Evolutionary conservation across 2,888 invertebrate genomes (phyloP).

Genomic region (Ormyrus pomaceus): DNA sequence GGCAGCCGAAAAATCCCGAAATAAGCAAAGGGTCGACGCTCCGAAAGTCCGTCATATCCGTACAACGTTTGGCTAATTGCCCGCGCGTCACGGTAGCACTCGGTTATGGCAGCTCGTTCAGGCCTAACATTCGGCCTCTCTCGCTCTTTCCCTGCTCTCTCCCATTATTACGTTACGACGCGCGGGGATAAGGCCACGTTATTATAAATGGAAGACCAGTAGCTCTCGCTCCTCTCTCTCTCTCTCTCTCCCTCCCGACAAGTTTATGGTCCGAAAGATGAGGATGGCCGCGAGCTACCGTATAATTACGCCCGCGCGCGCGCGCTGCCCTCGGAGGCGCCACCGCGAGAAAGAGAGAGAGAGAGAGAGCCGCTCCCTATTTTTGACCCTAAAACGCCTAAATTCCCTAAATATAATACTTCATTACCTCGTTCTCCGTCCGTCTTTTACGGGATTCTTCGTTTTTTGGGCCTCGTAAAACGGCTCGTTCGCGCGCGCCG

Average conservation of each 20-base stretch:
- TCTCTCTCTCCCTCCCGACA: constrained; percentile 59
- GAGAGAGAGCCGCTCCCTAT: constrained; percentile 61
- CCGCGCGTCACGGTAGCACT: constrained; percentile 52
- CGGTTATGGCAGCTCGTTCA: constrained; percentile 70
- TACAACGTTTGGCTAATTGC: constrained; percentile 66
- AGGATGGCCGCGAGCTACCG: constrained; percentile 71
- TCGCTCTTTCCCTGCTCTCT: constrained; percentile 6
- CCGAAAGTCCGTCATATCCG: constrained; percentile 49
- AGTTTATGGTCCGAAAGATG: constrained; percentile 72
- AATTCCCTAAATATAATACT: constrained; percentile 61
- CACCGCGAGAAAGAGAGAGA: not conserved
- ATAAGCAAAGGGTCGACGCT: constrained; percentile 44
- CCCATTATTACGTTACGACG: constrained; percentile 71
- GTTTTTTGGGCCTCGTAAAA: constrained; percentile 52
- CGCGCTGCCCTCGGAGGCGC: constrained; percentile 44
- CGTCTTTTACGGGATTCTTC: constrained; percentile 45
- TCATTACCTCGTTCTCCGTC: constrained; percentile 51
- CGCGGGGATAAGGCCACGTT: constrained; percentile 53
- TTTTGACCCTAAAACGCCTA: constrained; percentile 65
- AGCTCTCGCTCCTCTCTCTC: constrained; percentile 58
- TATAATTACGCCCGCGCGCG: constrained; percentile 72
- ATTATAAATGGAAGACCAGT: constrained; percentile 74
- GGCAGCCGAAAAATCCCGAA: constrained; percentile 21
- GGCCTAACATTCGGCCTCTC: constrained; percentile 54
- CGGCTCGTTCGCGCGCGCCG: constrained; percentile 3